These are phyloP conservation scores for Rhogogaster chlorosoma DNA, from an alignment of 2,888 invertebrate genomes.

Conservation along the genomic window DNA sequence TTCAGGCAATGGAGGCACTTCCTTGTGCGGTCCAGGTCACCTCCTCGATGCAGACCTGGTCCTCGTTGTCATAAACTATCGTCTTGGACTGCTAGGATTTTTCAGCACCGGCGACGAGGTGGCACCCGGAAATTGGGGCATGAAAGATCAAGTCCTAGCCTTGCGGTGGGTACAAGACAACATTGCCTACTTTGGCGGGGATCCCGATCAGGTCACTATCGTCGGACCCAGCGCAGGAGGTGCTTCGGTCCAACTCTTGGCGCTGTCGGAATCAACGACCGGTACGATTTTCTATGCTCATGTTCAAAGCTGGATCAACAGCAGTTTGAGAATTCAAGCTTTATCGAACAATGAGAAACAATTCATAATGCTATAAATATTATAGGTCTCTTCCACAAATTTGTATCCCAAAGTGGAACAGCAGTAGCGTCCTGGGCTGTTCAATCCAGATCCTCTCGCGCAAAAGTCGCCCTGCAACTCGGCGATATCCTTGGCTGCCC, in stretches of 20 bases:
- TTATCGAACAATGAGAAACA: background rate
- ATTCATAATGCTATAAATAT: background rate
- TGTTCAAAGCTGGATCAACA: too few relatives aligned
- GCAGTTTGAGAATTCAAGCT: background rate
- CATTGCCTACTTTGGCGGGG: conserved; percentile 58
- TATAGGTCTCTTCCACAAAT: conserved; percentile 5
- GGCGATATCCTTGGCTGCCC: background rate
- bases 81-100: conserved; percentile 65
- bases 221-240: background rate
- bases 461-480: background rate
- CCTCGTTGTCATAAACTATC: conserved; percentile 73
- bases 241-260: background rate
- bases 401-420: background rate
- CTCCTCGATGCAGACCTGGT: conserved; percentile 70
- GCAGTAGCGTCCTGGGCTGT: background rate
- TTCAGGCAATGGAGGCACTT: conserved; percentile 63
- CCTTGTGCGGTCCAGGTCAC: conserved; percentile 68
- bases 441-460: background rate
- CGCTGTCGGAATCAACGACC: background rate
- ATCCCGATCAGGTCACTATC: conserved; percentile 43
- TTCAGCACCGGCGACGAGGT: conserved; percentile 60
- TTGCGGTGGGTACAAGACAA: conserved; percentile 58
- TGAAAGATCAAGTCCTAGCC: conserved; percentile 61
- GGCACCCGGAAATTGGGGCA: conserved; percentile 60
- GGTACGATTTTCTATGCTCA: background rate